These are phyloP conservation scores for Centruroides vittatus DNA, from an alignment of 1,140 invertebrate species.

Conservation along the genomic window DNA sequence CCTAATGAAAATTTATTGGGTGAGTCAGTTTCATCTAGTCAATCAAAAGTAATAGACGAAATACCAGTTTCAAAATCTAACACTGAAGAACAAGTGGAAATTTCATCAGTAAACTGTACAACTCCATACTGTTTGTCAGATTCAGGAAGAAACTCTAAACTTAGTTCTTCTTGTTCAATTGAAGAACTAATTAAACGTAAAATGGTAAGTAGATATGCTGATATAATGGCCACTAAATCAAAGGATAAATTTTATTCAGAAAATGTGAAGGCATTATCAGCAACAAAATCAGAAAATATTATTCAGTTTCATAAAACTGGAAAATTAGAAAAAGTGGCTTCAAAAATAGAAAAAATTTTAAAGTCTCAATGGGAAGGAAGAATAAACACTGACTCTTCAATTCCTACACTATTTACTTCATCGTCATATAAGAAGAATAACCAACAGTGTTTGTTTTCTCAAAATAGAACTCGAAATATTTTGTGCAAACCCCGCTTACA, in stretches of 20 bases:
- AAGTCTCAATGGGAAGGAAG: constrained; percentile 26
- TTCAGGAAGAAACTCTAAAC: constrained; percentile 1
- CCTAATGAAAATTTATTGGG: too few species aligned
- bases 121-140: constrained; percentile 1
- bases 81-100: constrained; percentile 28
- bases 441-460: constrained; percentile 8
- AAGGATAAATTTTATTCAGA: constrained; percentile 1
- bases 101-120: constrained; percentile 14
- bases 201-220: constrained; percentile 19
- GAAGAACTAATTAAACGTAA: constrained; percentile 17
- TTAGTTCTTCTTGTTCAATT: constrained; percentile 8
- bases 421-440: constrained; percentile 8
- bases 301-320: background rate
- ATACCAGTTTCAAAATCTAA: constrained; percentile 26
- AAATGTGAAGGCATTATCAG: background rate
- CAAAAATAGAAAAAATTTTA: constrained; percentile 26
- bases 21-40: too few species aligned
- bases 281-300: background rate
- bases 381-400: constrained; percentile 15
- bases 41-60: too few species aligned
- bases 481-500: constrained; percentile 21
- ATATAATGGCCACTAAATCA: constrained; percentile 22
- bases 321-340: constrained; percentile 18
- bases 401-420: background rate
- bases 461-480: constrained; percentile 18